Base-by-base conservation (phyloP, 2,888 invertebrate species). In the Schizotus pectinicornis region DNA sequence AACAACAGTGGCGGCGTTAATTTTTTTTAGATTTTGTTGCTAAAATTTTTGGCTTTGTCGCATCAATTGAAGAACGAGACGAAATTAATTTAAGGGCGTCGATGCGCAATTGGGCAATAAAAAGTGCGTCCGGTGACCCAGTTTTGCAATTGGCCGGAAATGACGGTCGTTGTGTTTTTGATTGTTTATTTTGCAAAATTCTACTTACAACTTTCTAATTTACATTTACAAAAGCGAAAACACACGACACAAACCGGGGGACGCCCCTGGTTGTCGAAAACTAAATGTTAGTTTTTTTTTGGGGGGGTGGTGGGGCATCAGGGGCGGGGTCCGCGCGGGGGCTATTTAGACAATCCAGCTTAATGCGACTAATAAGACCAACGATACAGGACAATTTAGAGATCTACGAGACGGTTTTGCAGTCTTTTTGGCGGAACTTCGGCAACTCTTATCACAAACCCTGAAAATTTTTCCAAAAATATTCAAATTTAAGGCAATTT, bases 401-500 rank as follows among this genome's bases (percentile, higher is more conserved):
- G 22, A 22, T 22, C 22, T 22, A 3, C 5, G 22, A 22, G 22
- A 22, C 22, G 22, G 5, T 22, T 22, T 22, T 22, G 14, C 56
- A 56, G 56, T 56, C 50, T 56, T 56, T 56, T 43, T 14, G 42
- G 43, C 37, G 37, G 49, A 51, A 56, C 48, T 49, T 48, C 49
- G 34, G 48, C 33, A 43, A 55, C 47, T 54, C 42, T 47, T 55
- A 55, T 56, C 56, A 56, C 56, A 56, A 56, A 56, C 52, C 50
- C 52, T 46, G 51, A 56, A 62, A 62, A 61, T 56, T 55, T 56
- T 42, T 64, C 64, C 47, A 63, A 68, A 64, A 68, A 65, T 65
- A 67, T 62, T 51, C 55, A 59, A 47, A 52, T 51, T 55, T 64
- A 68, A 65, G 68, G 66, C 67, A 63, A 50, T 64, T 60, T 69